phyloP scores from a whole-genome alignment of 2,113 vertebrate species.

The Zosterops borbonicus region DNA sequence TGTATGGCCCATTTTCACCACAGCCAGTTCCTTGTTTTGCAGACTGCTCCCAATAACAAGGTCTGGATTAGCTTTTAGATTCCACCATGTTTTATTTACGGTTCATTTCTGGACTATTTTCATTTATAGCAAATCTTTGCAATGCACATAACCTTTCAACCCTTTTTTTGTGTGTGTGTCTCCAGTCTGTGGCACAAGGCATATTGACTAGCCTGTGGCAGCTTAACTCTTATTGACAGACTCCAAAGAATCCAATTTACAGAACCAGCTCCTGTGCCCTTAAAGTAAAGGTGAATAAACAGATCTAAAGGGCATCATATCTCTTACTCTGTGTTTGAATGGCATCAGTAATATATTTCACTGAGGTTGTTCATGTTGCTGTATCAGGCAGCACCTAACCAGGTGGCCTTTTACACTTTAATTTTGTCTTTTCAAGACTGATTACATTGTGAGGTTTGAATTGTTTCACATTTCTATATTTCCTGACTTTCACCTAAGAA shows the following conservation, averaged over 20 bases:
- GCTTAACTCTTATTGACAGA: constrained; percentile 38
- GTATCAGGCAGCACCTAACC: not conserved
- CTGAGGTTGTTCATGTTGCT: not conserved
- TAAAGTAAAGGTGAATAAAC: constrained; percentile 60
- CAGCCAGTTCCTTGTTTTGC: not conserved
- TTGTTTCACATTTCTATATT: not conserved
- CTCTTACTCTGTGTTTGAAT: not conserved
- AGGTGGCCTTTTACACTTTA: constrained; percentile 10
- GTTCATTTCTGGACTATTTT: not conserved
- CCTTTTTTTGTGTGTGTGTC: not conserved
- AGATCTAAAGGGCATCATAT: constrained; percentile 41
- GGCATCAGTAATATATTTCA: not conserved
- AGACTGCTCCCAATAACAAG: not conserved
- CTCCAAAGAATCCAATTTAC: constrained; percentile 43
- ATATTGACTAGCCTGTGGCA: not conserved
- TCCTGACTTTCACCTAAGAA: not conserved
- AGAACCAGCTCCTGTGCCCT: not conserved
- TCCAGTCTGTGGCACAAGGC: not conserved
- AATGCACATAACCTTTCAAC: not conserved
- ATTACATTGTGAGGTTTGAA: not conserved
- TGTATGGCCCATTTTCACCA: not conserved
- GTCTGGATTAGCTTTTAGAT: not conserved
- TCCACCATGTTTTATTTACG: not conserved
- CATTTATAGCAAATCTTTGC: not conserved
- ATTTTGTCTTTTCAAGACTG: not conserved